Base-by-base conservation (phyloP, 1,140 invertebrate genomes). In the Pseudomyrmex sp. region DNA sequence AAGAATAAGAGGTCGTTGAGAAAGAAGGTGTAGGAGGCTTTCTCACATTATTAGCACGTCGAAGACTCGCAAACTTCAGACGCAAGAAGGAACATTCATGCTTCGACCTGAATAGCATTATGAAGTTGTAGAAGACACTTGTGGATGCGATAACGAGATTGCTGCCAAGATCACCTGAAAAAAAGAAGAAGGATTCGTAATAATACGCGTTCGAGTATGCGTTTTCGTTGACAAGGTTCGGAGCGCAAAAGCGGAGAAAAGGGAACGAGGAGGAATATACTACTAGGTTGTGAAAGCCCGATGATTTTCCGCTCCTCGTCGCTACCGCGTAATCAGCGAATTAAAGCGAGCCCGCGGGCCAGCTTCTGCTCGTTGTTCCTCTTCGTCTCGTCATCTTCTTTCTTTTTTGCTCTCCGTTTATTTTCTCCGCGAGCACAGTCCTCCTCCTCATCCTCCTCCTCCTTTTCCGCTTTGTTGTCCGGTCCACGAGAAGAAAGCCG, bases 261-360 rank as follows among this genome's bases (percentile, higher is more conserved):
- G 18, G 87, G 88, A 90, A 89, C 35, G 90, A 89, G 90, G 88
- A 91, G 91, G 92, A 90, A 92, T 91, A 92, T 91, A 92, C 35
- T 52, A 91, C 91, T 86, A 63, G 65, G 85, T 59, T 89, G 69
- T 90, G 90, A 91, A 93, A 92, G 90, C 85, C 88, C 90, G 92
- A 93, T 93, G 92, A 93, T 93, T 90, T 93, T 91, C 91, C 90
- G 88, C 87, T 93, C 88, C 89, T 93, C 90, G 92, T 92, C 86
- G 88, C 88, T 87, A 85, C 87, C 90, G 90, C 90, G 91, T 93
- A 93, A 93, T 93, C 93, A 93, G 92, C 90, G 91, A 92, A 93
- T 93, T 93, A 93, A 93, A 92, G 88, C 90, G 85, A 91, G 91
- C 91, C 90, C 88, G 87, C 87, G 86, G 86, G 84, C 83, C 48